Evolutionary conservation across 2,888 invertebrate species (phyloP).

Genomic region (Muscina levida): DNA sequence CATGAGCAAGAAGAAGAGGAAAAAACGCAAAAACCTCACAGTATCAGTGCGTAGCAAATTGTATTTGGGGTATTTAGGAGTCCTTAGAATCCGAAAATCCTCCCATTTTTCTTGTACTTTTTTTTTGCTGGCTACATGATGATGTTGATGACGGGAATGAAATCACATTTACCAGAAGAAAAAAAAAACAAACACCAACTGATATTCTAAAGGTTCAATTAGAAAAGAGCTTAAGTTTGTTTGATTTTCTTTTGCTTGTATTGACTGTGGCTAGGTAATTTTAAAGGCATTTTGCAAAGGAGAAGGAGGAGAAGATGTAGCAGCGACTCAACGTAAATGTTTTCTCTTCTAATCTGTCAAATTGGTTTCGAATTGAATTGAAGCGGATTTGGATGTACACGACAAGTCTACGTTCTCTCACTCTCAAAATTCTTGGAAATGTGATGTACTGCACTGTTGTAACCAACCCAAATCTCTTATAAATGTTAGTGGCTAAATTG

Average conservation of each 20-base stretch:
- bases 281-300: constrained; percentile 5
- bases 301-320: background rate
- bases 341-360: constrained; percentile 60
- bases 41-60: constrained; percentile 57
- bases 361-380: constrained; percentile 59
- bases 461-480: no score
- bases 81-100: constrained; percentile 16
- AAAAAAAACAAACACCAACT: no score
- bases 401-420: background rate
- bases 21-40: constrained; percentile 13
- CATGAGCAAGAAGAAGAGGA: background rate
- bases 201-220: constrained; percentile 53
- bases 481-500: constrained; percentile 24
- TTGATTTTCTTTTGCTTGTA: background rate
- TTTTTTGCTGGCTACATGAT: constrained; percentile 4
- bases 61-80: constrained; percentile 31
- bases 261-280: constrained; percentile 1
- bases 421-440: background rate
- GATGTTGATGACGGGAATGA: constrained; percentile 20
- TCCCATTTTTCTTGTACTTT: background rate
- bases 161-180: constrained; percentile 13
- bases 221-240: constrained; percentile 51
- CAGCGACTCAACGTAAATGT: constrained; percentile 48
- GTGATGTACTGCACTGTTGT: background rate
- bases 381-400: constrained; percentile 24